These are phyloP conservation scores for Cephus pygmeus DNA, from an alignment of 2,888 invertebrate species.

Conservation along the genomic window DNA sequence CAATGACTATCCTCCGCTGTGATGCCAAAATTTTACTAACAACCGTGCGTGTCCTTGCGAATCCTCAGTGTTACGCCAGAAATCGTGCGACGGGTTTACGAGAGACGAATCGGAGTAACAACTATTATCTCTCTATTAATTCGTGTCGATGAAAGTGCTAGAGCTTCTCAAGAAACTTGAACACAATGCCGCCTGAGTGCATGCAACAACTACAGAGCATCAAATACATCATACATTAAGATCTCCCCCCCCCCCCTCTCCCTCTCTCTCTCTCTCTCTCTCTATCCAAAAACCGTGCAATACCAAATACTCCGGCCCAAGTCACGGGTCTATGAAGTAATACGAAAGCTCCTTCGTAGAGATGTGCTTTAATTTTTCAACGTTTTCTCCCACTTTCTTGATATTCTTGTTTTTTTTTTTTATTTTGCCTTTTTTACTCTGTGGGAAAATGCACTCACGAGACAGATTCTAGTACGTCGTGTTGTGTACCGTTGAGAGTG, in stretches of 20 bases:
- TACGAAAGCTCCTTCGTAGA: neutral
- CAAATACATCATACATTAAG: neutral
- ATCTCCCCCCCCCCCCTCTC: neutral
- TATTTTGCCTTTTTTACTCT: neutral
- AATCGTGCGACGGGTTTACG: neutral
- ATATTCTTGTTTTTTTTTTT: neutral
- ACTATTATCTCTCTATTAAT: neutral
- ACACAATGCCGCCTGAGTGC: neutral
- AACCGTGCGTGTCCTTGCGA: neutral
- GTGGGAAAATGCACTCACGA: neutral
- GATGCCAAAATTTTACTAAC: slow-evolving; percentile 54
- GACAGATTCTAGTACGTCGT: neutral
- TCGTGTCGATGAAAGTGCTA: neutral
- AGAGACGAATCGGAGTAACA: neutral
- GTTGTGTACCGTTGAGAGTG: neutral
- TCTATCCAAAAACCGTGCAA: slow-evolving; percentile 4
- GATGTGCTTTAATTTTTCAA: neutral
- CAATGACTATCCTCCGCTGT: slow-evolving; percentile 51
- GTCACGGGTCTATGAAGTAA: neutral
- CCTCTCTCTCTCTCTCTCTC: neutral
- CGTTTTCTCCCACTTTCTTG: neutral
- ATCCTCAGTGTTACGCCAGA: neutral
- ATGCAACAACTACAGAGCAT: neutral
- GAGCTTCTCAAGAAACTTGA: neutral
- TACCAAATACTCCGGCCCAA: slow-evolving; percentile 20